Base-by-base conservation (phyloP, 2,888 invertebrate genomes). In the Ceramica pisi region DNA sequence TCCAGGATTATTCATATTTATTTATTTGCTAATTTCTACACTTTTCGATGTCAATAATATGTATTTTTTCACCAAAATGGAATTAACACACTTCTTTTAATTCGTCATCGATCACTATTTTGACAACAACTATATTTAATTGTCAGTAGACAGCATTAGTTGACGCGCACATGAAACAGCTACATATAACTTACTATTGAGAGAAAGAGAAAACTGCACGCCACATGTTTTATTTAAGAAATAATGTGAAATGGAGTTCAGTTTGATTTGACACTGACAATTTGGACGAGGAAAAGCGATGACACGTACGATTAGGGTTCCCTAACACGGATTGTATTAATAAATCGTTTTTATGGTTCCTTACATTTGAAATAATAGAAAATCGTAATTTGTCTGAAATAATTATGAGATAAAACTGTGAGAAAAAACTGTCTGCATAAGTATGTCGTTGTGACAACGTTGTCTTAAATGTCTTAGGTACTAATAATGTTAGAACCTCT, bases 1-100 rank as follows among this genome's bases (percentile, higher is more conserved):
- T 63, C 87, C 92, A 71, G 91, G 86, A 81, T 89, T 92, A 82
- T 90, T 92, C 91, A 91, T 92, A 60, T 67, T 66, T 63, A 26
- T 63, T 57, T 63, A 61, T 26, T n/a, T 44, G 12, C 23, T 67
- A 74, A 57, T 23, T 51, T 41, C 35, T 48, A 53, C 10, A 73
- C 31, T 55, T 50, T 60, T 16, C 19, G n/a, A 2, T 60, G 4
- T 23, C 23, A 12, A 38, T 46, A 55, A 5, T 44, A 10, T 5
- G 19, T 65, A 67, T 44, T 51, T 50, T 79, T 38, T 60, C 44
- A 67, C 5, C 38, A 55, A 61, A 73, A 48, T 63, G 12, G 26
- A 57, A 65, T 7, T 69, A 55, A 12, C 48, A 35, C 70, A 75
- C 63, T 75, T 9, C 26, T 55, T 6, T 0, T 38, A 60, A 53